A percentile compares a stretch with the other conserved stretches of the same genome.
Evolutionary conservation across 2,888 invertebrate species (phyloP).

Genomic region (Drosophila engyochracea): DNA sequence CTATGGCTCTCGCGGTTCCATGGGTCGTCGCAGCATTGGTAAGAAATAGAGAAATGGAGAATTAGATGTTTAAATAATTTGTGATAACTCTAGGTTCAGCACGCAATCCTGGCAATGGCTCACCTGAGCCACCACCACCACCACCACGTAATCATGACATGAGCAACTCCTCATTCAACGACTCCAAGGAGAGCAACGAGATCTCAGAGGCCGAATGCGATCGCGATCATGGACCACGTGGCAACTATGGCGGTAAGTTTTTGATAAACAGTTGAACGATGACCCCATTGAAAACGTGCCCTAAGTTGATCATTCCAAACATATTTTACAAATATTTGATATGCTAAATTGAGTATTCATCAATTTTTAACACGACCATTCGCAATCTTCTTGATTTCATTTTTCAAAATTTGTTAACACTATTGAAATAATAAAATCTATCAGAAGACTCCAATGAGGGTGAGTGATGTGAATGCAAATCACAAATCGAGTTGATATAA

Average conservation of each 20-base stretch:
- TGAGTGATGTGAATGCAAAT: conserved; percentile 78
- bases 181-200: conserved; percentile 97
- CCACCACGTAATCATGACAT: conserved; percentile 94
- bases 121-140: conserved; percentile 90
- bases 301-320: conserved; percentile 15
- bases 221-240: conserved; percentile 92
- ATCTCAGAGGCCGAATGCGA: conserved; percentile 97
- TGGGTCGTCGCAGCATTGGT: conserved; percentile 89
- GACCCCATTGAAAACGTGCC: not conserved
- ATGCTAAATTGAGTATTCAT: conserved; percentile 39
- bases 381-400: conserved; percentile 61
- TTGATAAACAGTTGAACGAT: not conserved
- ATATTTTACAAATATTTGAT: conserved; percentile 9
- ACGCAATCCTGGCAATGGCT: conserved; percentile 86
- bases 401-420: conserved; percentile 59
- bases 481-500: conserved; percentile 46
- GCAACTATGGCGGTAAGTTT: conserved; percentile 92
- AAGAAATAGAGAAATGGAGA: conserved; percentile 19
- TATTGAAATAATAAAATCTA: conserved; percentile 43
- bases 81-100: conserved; percentile 80
- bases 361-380: conserved; percentile 60
- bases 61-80: not conserved
- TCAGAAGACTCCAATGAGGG: conserved; percentile 85
- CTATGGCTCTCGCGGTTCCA: conserved; percentile 94
- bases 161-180: conserved; percentile 94